These are phyloP conservation scores for Macropodus opercularis DNA, from an alignment of 2,797 vertebrate species.

Conservation along the genomic window DNA sequence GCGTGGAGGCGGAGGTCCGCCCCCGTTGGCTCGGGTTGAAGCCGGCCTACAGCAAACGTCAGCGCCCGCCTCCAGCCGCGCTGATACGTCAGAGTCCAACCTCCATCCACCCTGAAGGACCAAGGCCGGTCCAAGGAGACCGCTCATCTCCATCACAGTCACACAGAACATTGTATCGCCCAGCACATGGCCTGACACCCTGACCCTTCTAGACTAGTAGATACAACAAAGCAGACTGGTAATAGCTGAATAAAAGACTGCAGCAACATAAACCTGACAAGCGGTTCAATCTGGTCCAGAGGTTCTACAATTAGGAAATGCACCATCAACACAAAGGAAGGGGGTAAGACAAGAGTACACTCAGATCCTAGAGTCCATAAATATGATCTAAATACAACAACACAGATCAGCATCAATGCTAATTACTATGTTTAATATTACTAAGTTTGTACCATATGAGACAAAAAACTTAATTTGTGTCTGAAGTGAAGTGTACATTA, in stretches of 20 bases:
- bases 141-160: constrained; percentile 17
- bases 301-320: constrained; percentile 3
- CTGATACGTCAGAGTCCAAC: constrained; percentile 56
- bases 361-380: too few species aligned
- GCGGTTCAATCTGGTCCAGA: not conserved
- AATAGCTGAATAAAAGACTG: not conserved
- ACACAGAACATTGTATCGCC: not conserved
- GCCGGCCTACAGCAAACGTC: constrained; percentile 58
- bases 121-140: constrained; percentile 49
- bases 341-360: not conserved
- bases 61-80: constrained; percentile 39
- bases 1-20: constrained; percentile 49
- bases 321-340: constrained; percentile 1
- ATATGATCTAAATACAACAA: too few species aligned
- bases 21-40: constrained; percentile 49
- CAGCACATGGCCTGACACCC: not conserved
- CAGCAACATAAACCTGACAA: too few species aligned
- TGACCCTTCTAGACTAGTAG: not conserved
- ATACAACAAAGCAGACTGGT: not conserved
- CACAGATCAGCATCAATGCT: too few species aligned
- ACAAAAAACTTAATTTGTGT: constrained; percentile 4
- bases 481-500: constrained; percentile 30
- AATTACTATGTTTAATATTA: too few species aligned
- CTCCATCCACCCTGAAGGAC: constrained; percentile 48
- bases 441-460: too few species aligned